Conservation (phyloP, 2,888 invertebrate species). For the Agrenia bidenticulata region DNA sequence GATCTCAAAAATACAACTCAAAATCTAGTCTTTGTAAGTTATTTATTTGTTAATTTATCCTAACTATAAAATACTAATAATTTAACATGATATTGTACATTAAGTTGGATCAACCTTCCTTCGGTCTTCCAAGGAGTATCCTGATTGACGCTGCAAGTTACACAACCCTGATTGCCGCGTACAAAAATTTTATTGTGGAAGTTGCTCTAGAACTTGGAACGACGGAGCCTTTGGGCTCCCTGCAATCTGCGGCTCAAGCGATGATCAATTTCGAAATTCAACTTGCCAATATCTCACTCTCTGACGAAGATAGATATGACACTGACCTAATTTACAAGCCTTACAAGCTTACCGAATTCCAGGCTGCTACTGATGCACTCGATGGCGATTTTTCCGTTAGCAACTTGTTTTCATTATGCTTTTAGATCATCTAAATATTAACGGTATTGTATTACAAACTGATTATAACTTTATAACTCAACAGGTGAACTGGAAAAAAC, state of each 20-base stretch:
- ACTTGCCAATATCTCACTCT: conserved; percentile 40
- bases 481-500: conserved; percentile 25
- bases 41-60: neutral
- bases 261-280: conserved; percentile 43
- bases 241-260: conserved; percentile 28
- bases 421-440: too few relatives aligned
- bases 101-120: conserved; percentile 39
- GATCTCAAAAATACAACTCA: conserved; percentile 41
- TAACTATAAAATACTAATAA: neutral
- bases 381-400: conserved; percentile 19
- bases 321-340: conserved; percentile 46
- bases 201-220: conserved; percentile 30
- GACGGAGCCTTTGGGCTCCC: conserved; percentile 7
- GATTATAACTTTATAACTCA: neutral
- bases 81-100: conserved; percentile 11
- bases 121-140: conserved; percentile 36
- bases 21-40: conserved; percentile 41
- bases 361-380: conserved; percentile 33
- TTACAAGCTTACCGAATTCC: conserved; percentile 33
- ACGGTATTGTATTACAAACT: too few relatives aligned
- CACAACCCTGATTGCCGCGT: conserved; percentile 32
- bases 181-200: conserved; percentile 34
- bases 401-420: too few relatives aligned
- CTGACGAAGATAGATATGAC: conserved; percentile 43
- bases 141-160: conserved; percentile 35